Evolutionary conservation across 2,797 vertebrate species (phyloP), one percentile per base, ranked within the genome.

Genomic region (Rhynchonycteris naso): DNA sequence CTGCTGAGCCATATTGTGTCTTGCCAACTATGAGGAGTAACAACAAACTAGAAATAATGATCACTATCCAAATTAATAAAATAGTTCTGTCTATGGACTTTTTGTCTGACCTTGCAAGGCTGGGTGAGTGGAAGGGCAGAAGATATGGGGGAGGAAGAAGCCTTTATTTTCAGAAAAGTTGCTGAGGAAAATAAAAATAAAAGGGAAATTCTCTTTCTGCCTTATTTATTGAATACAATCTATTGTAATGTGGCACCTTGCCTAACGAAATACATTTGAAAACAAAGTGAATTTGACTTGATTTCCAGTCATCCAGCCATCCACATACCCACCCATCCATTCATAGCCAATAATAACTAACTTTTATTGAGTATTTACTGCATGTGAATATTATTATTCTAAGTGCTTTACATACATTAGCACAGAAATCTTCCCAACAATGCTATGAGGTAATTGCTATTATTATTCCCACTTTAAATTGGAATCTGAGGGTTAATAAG

Each of bases 181-280:
- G 24, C 33, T 54, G 50, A 33, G 76, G 7, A 76, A 90, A 84
- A 79, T 11, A 58, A 82, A 95, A 80, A n/a, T 22, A 8, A 85
- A 88, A 84, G 54, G 69, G 43, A 21, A 75, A 81, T 84, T 85
- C 35, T 54, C 11, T 88, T 82, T 14, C 43, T 94, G 58, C n/a
- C 54, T 82, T n/a, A 54, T 82, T 47, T 80, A 59, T 26, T 68
- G 59, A 85, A 13, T 86, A 43, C 30, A 91, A 79, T 12, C 11
- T 68, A 9, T 47, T 81, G 22, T 72, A 63, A 68, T 24, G 22
- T 66, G 50, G 63, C 61, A 76, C 19, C 14, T 33, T 79, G 79
- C 89, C 83, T 88, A 47, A 86, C 72, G 65, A 72, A 52, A 81
- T 79, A 84, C 22, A 78, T 85, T 90, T 86, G 47, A 92, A 91